Percentiles rank a stretch among this genome's conserved stretches.
Evolutionary conservation across 2,113 vertebrate genomes (phyloP).

Genomic region (Desmodus rotundus): DNA sequence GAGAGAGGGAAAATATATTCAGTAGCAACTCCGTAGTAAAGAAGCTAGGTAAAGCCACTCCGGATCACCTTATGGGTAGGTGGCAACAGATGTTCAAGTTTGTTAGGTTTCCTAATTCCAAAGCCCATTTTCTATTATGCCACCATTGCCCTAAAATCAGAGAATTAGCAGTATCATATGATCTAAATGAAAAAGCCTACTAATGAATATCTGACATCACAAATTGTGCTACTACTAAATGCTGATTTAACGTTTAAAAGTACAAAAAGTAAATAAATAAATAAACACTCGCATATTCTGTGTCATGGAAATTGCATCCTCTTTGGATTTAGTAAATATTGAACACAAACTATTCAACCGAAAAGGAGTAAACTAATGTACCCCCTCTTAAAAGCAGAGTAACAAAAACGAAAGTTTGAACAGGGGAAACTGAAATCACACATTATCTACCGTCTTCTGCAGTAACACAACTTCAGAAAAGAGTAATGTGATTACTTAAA

Average conservation of each 20-base stretch:
- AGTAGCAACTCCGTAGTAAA: neutral
- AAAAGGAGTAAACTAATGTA: neutral
- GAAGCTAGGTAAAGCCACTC: neutral
- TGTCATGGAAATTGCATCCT: constrained; percentile 50
- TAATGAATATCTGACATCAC: neutral
- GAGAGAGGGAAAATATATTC: neutral
- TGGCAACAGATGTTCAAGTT: neutral
- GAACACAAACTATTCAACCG: constrained; percentile 66
- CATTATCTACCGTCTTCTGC: constrained; percentile 64
- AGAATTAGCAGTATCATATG: neutral
- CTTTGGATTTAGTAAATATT: constrained; percentile 69
- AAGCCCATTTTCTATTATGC: neutral
- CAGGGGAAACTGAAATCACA: constrained; percentile 66
- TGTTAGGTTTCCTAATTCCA: neutral
- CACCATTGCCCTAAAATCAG: neutral
- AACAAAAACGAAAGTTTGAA: constrained; percentile 65
- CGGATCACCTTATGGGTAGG: neutral
- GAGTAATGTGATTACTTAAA: constrained; percentile 61
- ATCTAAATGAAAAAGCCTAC: neutral
- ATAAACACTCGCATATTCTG: neutral
- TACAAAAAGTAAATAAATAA: neutral
- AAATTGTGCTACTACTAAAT: neutral
- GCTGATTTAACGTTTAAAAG: neutral
- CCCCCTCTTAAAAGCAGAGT: neutral
- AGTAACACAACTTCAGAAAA: constrained; percentile 54